Evolutionary conservation across 2,113 vertebrate genomes (phyloP), one percentile per base, ranked within the genome.

Genomic region (Tragelaphus imberbis): DNA sequence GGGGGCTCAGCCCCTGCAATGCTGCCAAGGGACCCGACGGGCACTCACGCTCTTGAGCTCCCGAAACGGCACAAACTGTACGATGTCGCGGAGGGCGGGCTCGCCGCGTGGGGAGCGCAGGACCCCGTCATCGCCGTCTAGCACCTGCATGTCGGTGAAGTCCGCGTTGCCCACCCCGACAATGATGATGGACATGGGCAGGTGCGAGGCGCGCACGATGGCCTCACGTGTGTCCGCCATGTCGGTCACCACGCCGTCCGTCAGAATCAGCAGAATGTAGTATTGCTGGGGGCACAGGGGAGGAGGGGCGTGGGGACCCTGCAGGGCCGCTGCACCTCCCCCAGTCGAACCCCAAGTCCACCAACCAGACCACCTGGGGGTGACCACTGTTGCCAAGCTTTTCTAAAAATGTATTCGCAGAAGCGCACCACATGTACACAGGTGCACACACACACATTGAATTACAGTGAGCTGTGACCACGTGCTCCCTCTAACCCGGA

Each of bases 61-160:
- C 61, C 99, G 99, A 99, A 99, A 99, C 44, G 99, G 99, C 93
- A 99, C 99, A 40, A 99, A 99, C 98, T 99, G 99, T 65, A 99
- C 99, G 2, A 99, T 99, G 99, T 99, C 99, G 0, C 99, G 98
- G 40, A 99, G 99, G 49, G 99, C 99, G 0, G 99, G 99, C 96
- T 99, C 99, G 2, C 99, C 99, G 93, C 98, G 99, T 0, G 99
- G 99, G 68, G 99, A 99, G 49, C 99, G 99, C 79, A 99, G 99
- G 86, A 99, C 95, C 0, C 99, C 99, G 0, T 99, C 99, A 0
- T 99, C 99, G 0, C 99, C 99, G 0, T 99, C 99, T 96, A 99
- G 98, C 98, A 99, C 99, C 99, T 99, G 99, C 99, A 99, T 99
- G 99, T 99, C 99, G 0, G 99, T 99, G 99, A 99, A 99, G 99